Evolutionary conservation across 2,797 vertebrate species (phyloP).

Genomic region (Bradypodion ventrale): DNA sequence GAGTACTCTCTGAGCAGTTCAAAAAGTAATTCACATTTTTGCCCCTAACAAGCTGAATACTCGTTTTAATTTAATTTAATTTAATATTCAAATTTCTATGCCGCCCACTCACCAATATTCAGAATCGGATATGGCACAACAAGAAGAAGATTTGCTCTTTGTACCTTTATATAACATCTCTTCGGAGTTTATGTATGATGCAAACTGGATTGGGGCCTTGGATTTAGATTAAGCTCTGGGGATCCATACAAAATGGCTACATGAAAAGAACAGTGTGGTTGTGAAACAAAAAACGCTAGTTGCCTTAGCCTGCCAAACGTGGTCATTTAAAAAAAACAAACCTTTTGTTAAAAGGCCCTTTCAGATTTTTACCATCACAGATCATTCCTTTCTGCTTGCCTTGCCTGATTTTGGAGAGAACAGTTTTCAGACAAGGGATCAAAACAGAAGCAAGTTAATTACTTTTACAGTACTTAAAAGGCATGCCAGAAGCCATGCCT

Average conservation of each 20-base stretch:
- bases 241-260: not conserved
- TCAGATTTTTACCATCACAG: not conserved
- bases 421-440: slow-evolving; percentile 17
- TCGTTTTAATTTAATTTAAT: too few species aligned
- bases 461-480: slow-evolving; percentile 20
- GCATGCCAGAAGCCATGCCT: not conserved
- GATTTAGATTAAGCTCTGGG: not conserved
- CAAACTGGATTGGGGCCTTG: not conserved
- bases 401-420: slow-evolving; percentile 7
- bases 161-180: not conserved
- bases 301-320: not conserved
- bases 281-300: not conserved
- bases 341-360: not conserved
- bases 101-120: too few species aligned
- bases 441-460: slow-evolving; percentile 18
- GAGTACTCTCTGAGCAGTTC: too few species aligned
- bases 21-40: too few species aligned
- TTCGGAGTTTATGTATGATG: not conserved
- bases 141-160: not conserved
- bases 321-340: not conserved
- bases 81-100: too few species aligned
- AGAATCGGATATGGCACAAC: too few species aligned
- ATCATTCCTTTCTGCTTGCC: not conserved
- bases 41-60: too few species aligned
- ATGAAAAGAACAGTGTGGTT: not conserved